Evolutionary conservation across 1,140 invertebrate genomes (phyloP), one percentile per base, ranked within the genome.

Genomic region (Holotrichia oblita): DNA sequence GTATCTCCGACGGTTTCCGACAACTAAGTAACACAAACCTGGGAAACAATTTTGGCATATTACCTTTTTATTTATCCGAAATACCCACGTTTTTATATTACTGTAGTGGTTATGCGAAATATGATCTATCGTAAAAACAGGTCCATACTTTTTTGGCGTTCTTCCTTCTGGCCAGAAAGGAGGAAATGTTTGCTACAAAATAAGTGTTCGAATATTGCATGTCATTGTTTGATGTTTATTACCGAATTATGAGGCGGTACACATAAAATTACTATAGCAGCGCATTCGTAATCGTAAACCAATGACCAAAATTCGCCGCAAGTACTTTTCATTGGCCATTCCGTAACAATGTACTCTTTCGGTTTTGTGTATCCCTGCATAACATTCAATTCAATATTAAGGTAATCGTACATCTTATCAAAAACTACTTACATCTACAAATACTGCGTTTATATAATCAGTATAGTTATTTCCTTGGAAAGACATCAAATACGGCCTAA

Each of bases 371-470:
- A 99, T 72, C 98, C 98, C 96, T 98, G 85, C n/a, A 90, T 87
- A 79, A 81, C 40, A 22, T 34, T 40, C 24, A n/a, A n/a, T n/a
- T n/a, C n/a, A 4, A 34, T 34, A 34, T 34, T 34, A 34, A 34
- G 27, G 27, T 4, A 34, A 34, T 4, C 7, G n/a, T 41, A 40
- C 9, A 41, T 42, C 6, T 6, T n/a, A 20, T 76, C 22, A 48
- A 14, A 14, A 76, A 40, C 79, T 86, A 94, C 95, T 96, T 91
- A 98, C 96, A 87, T 99, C 98, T 8, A 99, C 97, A 86, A 99
- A 99, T 3, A 99, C 97, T 34, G 98, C 97, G 87, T 99, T 99
- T 82, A 99, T 99, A 87, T 99, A 99, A 88, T 99, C 97, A 3
- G 98, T 99, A 86, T 94, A 97, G 87, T 93, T 97, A 87, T 98